Conservation (phyloP, 2,113 vertebrate species). For the Solea senegalensis region DNA sequence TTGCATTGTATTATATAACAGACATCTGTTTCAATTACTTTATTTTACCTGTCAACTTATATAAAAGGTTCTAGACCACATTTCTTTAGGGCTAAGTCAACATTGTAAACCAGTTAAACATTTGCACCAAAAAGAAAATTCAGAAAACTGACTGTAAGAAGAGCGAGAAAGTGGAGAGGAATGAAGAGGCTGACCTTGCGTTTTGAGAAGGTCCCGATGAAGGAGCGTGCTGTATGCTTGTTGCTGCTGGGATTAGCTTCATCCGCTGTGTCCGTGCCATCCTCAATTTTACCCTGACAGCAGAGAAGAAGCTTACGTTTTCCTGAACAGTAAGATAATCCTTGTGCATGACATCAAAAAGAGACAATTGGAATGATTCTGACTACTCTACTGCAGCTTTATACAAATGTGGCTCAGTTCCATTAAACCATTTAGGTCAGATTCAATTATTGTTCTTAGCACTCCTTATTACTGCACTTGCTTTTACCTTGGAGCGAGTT, state of each 20-base stretch:
- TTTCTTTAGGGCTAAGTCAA: too few relatives aligned
- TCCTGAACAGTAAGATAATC: too few relatives aligned
- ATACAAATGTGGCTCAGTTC: too few relatives aligned
- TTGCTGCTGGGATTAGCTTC: constrained; percentile 78
- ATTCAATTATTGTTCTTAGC: neutral
- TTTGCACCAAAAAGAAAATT: neutral
- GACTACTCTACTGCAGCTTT: too few relatives aligned
- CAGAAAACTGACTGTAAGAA: neutral
- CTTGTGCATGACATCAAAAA: too few relatives aligned
- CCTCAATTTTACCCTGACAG: constrained; percentile 85
- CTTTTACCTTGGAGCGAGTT: constrained; percentile 76
- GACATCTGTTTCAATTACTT: too few relatives aligned
- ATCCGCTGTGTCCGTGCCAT: constrained; percentile 83
- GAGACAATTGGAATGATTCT: too few relatives aligned
- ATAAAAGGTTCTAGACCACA: too few relatives aligned
- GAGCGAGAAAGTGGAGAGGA: neutral
- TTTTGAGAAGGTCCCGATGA: constrained; percentile 91
- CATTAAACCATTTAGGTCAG: too few relatives aligned
- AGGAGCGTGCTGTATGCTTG: constrained; percentile 82
- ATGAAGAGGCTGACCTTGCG: constrained; percentile 83
- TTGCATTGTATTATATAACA: too few relatives aligned
- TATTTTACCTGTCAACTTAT: too few relatives aligned
- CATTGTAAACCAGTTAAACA: too few relatives aligned
- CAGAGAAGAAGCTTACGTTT: constrained; percentile 3
- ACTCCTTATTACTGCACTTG: neutral